These are phyloP conservation scores for Sigmodon hispidus DNA, from an alignment of 2,113 vertebrate genomes.

Conservation along the genomic window DNA sequence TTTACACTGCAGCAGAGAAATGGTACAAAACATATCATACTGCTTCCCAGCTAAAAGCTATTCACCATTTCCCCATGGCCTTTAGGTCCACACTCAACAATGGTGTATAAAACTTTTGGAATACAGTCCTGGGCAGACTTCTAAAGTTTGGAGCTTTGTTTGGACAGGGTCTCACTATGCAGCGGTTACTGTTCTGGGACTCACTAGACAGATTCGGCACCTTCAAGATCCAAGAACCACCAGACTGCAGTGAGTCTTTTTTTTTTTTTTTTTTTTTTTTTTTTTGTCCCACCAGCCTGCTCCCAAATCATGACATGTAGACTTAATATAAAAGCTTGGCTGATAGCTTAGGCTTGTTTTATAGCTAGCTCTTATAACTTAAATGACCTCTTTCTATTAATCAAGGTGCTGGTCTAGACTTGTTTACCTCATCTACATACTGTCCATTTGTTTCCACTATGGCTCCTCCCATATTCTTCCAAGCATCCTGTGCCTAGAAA, in stretches of 20 bases:
- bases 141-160: neutral
- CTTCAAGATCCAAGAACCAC: neutral
- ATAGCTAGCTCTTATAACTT: too few species aligned
- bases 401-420: too few species aligned
- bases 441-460: too few species aligned
- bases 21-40: neutral
- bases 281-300: too few species aligned
- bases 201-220: neutral
- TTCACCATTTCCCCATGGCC: neutral
- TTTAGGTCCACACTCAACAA: neutral
- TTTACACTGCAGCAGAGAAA: neutral
- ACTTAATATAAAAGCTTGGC: too few species aligned
- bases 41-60: neutral
- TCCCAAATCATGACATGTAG: too few species aligned
- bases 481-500: too few species aligned
- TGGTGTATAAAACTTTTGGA: neutral
- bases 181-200: neutral
- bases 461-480: too few species aligned
- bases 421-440: too few species aligned
- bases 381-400: too few species aligned
- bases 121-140: neutral
- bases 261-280: too few species aligned
- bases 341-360: too few species aligned
- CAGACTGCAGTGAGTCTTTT: neutral
- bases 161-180: neutral